Base-by-base conservation (phyloP, 2,113 vertebrate genomes). In the Geococcyx californianus region DNA sequence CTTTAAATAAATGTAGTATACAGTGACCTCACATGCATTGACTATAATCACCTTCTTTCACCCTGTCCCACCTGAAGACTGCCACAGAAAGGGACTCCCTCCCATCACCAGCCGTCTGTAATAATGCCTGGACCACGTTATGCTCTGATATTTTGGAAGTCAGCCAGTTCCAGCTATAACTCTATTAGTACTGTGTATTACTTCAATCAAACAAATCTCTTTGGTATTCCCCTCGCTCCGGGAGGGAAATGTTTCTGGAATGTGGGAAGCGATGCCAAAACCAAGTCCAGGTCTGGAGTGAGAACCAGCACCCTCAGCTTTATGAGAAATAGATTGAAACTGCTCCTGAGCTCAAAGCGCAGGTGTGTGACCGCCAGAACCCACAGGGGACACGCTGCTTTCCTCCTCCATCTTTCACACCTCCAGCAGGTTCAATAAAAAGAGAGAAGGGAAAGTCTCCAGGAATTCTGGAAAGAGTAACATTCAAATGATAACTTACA, bases 11-110 rank as follows among this genome's bases (percentile, higher is more conserved):
- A 42, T 42, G 13, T 42, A 42, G 34, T 9, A 9, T 2, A 3
- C 0, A 75, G 40, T 11, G 47, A 29, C 14, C 15, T n/a, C 33
- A 6, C 1, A 13, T 7, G 44, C 14, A 1, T 2, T 14, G 55
- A 29, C 29, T 49, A 29, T 2, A 42, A 54, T 3, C 40, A 52
- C n/a, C 36, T 28, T 1, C 40, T 52, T 42, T 12, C 52, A 12
- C 49, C 58, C 64, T 10, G 16, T 31, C 40, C 15, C 31, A 3
- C 42, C 18, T 40, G 4, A 16, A 34, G 54, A 17, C 0, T n/a
- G 60, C 31, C 42, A 18, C 1, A 20, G 68, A 42, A 38, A 54
- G 67, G 8, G 29, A 16, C 7, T 59, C 62, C 21, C 11, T 56
- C 45, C 21, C 51, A 24, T 4, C 54, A 49, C 72, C 49, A 85